Conservation (phyloP, 2,113 vertebrate genomes). For the Lampris megalopsis region DNA sequence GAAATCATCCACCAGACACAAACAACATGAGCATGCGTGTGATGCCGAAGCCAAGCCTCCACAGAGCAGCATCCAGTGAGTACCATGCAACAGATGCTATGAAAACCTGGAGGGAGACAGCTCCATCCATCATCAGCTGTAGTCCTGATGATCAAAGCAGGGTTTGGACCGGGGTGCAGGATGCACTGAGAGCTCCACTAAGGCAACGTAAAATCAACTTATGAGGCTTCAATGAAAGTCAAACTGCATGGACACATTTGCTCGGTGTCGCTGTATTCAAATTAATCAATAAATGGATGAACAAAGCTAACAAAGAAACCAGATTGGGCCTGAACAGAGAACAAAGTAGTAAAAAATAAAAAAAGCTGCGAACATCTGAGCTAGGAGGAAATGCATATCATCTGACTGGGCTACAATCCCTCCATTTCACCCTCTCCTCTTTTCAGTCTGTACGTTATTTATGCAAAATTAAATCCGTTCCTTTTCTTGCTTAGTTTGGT, state of each 20-base stretch:
- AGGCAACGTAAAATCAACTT: slow-evolving; percentile 57
- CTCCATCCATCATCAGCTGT: slow-evolving; percentile 76
- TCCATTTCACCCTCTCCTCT: slow-evolving; percentile 26
- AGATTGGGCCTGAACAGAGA: slow-evolving; percentile 11
- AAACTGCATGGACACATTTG: slow-evolving; percentile 42
- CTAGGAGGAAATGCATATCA: slow-evolving; percentile 28
- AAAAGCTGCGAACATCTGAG: not conserved
- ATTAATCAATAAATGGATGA: slow-evolving; percentile 32
- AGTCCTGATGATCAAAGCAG: slow-evolving; percentile 71
- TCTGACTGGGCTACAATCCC: slow-evolving; percentile 12
- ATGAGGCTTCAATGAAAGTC: slow-evolving; percentile 39
- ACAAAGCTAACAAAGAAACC: slow-evolving; percentile 29
- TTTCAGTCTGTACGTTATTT: slow-evolving; percentile 76
- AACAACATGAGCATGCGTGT: slow-evolving; percentile 38
- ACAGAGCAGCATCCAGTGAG: slow-evolving; percentile 49
- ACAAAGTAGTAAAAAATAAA: not conserved
- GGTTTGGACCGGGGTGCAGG: slow-evolving; percentile 57
- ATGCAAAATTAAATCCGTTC: slow-evolving; percentile 81
- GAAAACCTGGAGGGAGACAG: slow-evolving; percentile 72
- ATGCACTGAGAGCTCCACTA: slow-evolving; percentile 54
- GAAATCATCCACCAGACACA: slow-evolving; percentile 6
- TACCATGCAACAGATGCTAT: slow-evolving; percentile 72
- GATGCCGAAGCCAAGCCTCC: slow-evolving; percentile 9
- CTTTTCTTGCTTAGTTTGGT: slow-evolving; percentile 75
- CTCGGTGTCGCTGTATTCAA: slow-evolving; percentile 17